A percentile compares a stretch with the other conserved stretches of the same genome.
phyloP scores from a whole-genome alignment of 2,888 invertebrate genomes.

The Acronicta aceris region DNA sequence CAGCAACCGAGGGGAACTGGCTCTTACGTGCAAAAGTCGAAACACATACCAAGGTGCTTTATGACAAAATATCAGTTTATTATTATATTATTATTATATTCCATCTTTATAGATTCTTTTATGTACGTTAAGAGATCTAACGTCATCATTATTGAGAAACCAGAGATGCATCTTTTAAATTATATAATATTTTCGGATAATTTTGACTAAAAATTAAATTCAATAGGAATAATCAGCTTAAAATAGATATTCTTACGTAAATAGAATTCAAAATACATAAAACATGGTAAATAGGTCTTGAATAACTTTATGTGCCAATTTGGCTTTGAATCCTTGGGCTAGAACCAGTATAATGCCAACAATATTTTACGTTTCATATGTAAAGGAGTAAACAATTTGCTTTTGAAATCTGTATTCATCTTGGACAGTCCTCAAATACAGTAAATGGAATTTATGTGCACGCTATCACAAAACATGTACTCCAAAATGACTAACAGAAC shows the following conservation, averaged over 20 bases:
- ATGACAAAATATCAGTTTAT: background rate
- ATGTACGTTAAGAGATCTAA: no score
- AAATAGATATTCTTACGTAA: background rate
- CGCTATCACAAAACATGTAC: background rate
- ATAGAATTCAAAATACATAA: slow-evolving; percentile 8
- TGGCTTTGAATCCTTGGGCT: slow-evolving; percentile 51
- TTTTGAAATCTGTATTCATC: slow-evolving; percentile 8
- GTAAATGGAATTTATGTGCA: background rate
- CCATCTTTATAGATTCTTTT: no score
- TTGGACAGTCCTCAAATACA: slow-evolving; percentile 14
- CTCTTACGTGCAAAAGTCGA: no score
- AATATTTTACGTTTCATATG: slow-evolving; percentile 30
- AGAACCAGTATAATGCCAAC: slow-evolving; percentile 6
- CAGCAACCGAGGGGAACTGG: no score
- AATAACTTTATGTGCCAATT: slow-evolving; percentile 43
- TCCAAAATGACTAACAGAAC: background rate
- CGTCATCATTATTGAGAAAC: no score
- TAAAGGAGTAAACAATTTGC: slow-evolving; percentile 23
- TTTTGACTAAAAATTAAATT: background rate
- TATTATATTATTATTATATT: no score
- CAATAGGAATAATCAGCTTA: background rate
- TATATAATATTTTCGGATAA: no score
- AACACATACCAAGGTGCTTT: no score
- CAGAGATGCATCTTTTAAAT: no score
- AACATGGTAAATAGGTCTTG: slow-evolving; percentile 19